Evolutionary conservation across 2,797 vertebrate genomes (phyloP), one percentile per base, ranked within the genome.

Genomic region (Oreortyx pictus): DNA sequence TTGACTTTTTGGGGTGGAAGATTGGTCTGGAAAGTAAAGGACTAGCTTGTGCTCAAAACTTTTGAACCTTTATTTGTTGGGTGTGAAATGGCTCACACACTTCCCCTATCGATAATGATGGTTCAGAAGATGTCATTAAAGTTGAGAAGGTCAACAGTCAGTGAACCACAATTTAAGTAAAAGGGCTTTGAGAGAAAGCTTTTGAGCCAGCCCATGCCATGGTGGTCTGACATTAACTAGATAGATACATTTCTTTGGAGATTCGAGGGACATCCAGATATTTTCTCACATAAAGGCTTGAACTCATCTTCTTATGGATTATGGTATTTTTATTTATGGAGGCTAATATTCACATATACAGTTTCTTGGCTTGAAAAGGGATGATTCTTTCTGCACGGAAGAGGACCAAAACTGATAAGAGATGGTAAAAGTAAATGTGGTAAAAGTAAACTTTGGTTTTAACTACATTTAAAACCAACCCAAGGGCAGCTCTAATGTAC

Each of bases 71-170:
- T 95, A 92, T 94, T 95, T 94, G 73, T 82, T 89, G 92, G 73
- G 74, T 74, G 79, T 92, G 95, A 96, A 94, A 97, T 89, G 68
- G 79, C 60, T 96, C 86, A 59, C 65, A n/a, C 37, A 47, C 90
- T 94, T 94, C 70, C 54, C 72, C 74, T 93, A 59, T 87, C 90
- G 84, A 81, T 93, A 94, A 87, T 88, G 95, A 93, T 59, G 59
- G 94, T 62, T 86, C 75, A 84, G 72, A 96, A 92, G 74, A 95
- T 96, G 87, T 88, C 95, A 96, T 97, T 97, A 97, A 79, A 96
- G 86, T 92, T 1, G 80, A 94, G 97, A 95, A 97, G 95, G 96
- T 94, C 94, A 96, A 86, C 73, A 54, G 88, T 94, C 92, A 93
- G 89, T 86, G 85, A 96, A 67, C 83, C 81, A 95, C 66, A 24